Evolutionary conservation across 2,797 vertebrate genomes (phyloP).

Genomic region (Thaleichthys pacificus): DNA sequence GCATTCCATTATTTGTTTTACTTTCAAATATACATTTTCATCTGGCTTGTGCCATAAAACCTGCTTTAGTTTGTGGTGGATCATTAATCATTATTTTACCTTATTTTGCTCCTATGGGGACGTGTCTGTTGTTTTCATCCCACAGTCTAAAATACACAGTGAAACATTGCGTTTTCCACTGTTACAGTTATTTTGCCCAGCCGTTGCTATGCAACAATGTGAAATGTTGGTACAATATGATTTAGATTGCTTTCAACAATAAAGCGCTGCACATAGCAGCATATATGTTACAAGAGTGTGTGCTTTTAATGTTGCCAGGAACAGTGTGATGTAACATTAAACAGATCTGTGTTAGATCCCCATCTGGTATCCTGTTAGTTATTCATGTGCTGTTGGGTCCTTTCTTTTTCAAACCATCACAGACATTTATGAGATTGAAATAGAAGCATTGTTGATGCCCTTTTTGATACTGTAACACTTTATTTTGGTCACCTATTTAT

Average conservation of each 20-base stretch:
- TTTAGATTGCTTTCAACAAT: conserved; percentile 57
- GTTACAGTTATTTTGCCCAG: conserved; percentile 52
- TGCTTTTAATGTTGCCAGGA: conserved; percentile 42
- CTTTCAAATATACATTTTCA: conserved; percentile 55
- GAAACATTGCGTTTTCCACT: conserved; percentile 52
- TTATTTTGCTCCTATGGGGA: conserved; percentile 45
- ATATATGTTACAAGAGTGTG: conserved; percentile 39
- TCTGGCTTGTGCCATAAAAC: conserved; percentile 50
- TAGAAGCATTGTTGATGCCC: not conserved
- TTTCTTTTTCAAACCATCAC: not conserved
- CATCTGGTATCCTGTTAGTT: not conserved
- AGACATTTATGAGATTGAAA: not conserved
- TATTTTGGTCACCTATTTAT: not conserved
- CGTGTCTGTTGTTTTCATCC: conserved; percentile 52
- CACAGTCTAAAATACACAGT: conserved; percentile 51
- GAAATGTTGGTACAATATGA: conserved; percentile 60
- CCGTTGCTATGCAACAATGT: conserved; percentile 62
- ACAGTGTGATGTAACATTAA: conserved; percentile 27
- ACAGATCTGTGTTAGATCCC: conserved; percentile 29
- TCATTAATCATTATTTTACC: conserved; percentile 53
- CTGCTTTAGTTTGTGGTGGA: conserved; percentile 44
- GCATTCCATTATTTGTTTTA: conserved; percentile 58
- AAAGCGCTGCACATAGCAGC: conserved; percentile 39
- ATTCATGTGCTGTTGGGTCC: not conserved
- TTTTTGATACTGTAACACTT: not conserved